These are phyloP conservation scores for Trachurus trachurus DNA, from an alignment of 2,797 vertebrate species.

Conservation along the genomic window DNA sequence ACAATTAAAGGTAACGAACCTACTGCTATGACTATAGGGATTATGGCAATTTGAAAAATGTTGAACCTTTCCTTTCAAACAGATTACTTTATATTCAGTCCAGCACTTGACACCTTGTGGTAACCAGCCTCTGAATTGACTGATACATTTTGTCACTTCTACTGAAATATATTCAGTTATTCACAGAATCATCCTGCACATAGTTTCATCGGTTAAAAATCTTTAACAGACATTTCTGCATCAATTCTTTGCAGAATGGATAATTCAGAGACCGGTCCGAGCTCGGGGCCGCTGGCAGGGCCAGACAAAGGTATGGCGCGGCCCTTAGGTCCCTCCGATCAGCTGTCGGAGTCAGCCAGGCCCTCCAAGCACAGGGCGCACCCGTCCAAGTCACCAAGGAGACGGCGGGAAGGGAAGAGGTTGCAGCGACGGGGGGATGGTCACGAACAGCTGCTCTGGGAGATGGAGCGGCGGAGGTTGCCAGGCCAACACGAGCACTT, in stretches of 20 bases:
- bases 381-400: slow-evolving; percentile 80
- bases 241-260: slow-evolving; percentile 72
- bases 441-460: slow-evolving; percentile 79
- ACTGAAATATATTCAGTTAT: neutral
- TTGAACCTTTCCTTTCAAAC: too few relatives aligned
- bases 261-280: slow-evolving; percentile 58
- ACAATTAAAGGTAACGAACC: too few relatives aligned
- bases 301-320: slow-evolving; percentile 45
- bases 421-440: slow-evolving; percentile 71
- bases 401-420: slow-evolving; percentile 81
- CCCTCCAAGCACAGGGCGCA: slow-evolving; percentile 73
- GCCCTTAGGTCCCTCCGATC: slow-evolving; percentile 45
- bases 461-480: slow-evolving; percentile 73
- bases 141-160: neutral
- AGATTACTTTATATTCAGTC: neutral
- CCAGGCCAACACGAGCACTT: slow-evolving; percentile 81
- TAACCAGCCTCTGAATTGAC: neutral
- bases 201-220: neutral
- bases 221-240: neutral
- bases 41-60: too few relatives aligned
- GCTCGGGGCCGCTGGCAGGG: slow-evolving; percentile 21
- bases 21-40: too few relatives aligned
- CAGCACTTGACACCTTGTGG: neutral
- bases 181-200: neutral
- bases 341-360: slow-evolving; percentile 59